Evolutionary conservation across 1,140 invertebrate species (phyloP).

Genomic region (Drusus annulatus): DNA sequence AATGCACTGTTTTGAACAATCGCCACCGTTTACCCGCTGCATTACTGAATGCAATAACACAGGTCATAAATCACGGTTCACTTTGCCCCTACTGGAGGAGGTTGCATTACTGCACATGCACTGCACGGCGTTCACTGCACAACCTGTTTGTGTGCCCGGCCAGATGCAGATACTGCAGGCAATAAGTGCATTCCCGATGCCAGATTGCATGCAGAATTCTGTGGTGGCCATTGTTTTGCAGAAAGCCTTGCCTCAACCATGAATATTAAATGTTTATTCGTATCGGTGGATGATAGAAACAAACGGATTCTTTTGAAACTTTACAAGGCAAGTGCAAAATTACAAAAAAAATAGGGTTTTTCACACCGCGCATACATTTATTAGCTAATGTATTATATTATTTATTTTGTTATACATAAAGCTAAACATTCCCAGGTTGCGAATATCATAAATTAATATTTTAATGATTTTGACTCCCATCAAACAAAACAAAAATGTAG

Average conservation of each 20-base stretch:
- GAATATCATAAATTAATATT: no score
- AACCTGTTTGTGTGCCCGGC: constrained; percentile 19
- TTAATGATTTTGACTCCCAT: no score
- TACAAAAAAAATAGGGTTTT: no score
- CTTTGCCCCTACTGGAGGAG: constrained; percentile 9
- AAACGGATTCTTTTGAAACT: no score
- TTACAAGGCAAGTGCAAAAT: no score
- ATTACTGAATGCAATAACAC: constrained; percentile 45
- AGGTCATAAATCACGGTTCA: constrained; percentile 40
- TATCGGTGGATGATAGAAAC: background rate
- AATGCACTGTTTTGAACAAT: background rate
- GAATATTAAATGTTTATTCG: background rate
- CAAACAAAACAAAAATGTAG: no score
- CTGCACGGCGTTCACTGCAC: background rate
- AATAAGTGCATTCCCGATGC: constrained; percentile 53
- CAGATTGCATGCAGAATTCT: constrained; percentile 46
- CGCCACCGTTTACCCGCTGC: background rate
- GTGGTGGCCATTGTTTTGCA: constrained; percentile 45
- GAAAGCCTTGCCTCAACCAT: constrained; percentile 6
- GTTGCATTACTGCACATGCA: background rate
- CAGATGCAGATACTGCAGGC: constrained; percentile 51
- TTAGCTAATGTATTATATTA: no score
- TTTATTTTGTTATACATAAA: no score
- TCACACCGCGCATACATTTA: no score
- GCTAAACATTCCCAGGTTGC: no score